Base-by-base conservation (phyloP, 2,888 invertebrate genomes). In the Apamea monoglypha region DNA sequence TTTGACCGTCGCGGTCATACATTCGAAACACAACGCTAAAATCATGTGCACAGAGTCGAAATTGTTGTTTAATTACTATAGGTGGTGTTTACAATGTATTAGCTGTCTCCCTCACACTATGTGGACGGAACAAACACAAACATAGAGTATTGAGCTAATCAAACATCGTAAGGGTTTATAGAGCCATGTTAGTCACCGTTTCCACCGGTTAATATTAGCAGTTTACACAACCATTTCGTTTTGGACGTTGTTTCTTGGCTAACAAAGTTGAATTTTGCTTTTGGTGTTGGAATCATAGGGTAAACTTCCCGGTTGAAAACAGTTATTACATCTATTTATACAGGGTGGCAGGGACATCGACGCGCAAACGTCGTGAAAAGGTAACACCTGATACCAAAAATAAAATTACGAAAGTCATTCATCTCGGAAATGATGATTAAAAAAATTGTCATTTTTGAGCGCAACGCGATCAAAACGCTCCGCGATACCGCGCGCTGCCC, bases 111-210 rank as follows among this genome's bases (percentile, higher is more conserved):
- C 89, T 90, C 86, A 71, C 84, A 85, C 90, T 84, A 77, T 88
- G 90, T 91, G 89, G 87, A 88, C 90, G 89, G 84, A 87, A 87
- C 90, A 91, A 92, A 93, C 91, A 92, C 90, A 92, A 92, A 92
- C 92, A 92, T 81, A 88, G 90, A 87, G 90, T 90, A 92, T 92
- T 90, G 92, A 90, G 91, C 91, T 93, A 92, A 92, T 92, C 93
- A 93, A 93, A 93, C 92, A 92, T 87, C 89, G 89, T 90, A 89
- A 92, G 92, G 90, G 92, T 91, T 91, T 91, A 91, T 91, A 90
- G 86, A 91, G 88, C 83, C 82, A 84, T 87, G 87, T 85, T 90
- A 91, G 88, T 87, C 86, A 90, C 87, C 84, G 84, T 87, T 91
- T 81, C 82, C 79, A 87, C 78, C 78, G 78, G 82, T 84, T 87